Conservation (phyloP, 2,797 vertebrate species). For the Rhinella marina region DNA sequence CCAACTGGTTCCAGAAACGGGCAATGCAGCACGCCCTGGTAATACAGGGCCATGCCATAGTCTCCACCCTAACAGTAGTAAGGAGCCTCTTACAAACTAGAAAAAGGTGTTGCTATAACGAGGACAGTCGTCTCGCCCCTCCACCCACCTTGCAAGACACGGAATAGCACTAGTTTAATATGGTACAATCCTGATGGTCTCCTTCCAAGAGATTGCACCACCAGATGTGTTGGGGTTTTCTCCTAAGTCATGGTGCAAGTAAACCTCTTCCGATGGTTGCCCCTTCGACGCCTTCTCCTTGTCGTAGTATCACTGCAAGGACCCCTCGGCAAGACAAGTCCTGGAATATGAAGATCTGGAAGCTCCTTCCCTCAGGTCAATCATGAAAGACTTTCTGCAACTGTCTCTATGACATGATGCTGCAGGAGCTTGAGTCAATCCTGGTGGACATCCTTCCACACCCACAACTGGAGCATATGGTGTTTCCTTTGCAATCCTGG, state of each 20-base stretch:
- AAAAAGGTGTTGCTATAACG: slow-evolving; percentile 20
- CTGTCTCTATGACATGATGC: slow-evolving; percentile 42
- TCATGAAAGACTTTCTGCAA: neutral
- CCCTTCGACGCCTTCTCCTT: slow-evolving; percentile 3
- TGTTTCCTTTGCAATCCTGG: slow-evolving; percentile 46
- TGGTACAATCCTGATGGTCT: neutral
- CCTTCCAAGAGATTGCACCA: neutral
- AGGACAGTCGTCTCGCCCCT: slow-evolving; percentile 12
- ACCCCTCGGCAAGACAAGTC: neutral
- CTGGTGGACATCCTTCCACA: slow-evolving; percentile 28
- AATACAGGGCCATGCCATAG: slow-evolving; percentile 98
- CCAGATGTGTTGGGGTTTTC: neutral
- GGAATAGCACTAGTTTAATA: slow-evolving; percentile 7
- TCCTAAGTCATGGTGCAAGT: slow-evolving; percentile 50
- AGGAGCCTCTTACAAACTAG: slow-evolving; percentile 8
- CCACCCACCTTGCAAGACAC: slow-evolving; percentile 20
- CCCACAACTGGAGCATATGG: slow-evolving; percentile 22
- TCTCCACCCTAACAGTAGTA: slow-evolving; percentile 47
- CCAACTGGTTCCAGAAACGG: slow-evolving; percentile 97
- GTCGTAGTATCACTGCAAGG: slow-evolving; percentile 7
- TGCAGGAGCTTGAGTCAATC: neutral
- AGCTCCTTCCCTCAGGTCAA: neutral
- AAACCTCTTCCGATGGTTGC: neutral
- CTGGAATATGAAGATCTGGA: neutral
- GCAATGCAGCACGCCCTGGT: slow-evolving; percentile 97